Percentiles rank a stretch among this genome's conserved stretches.
Evolutionary conservation across 2,797 vertebrate species (phyloP).

Genomic region (Champsocephalus esox): DNA sequence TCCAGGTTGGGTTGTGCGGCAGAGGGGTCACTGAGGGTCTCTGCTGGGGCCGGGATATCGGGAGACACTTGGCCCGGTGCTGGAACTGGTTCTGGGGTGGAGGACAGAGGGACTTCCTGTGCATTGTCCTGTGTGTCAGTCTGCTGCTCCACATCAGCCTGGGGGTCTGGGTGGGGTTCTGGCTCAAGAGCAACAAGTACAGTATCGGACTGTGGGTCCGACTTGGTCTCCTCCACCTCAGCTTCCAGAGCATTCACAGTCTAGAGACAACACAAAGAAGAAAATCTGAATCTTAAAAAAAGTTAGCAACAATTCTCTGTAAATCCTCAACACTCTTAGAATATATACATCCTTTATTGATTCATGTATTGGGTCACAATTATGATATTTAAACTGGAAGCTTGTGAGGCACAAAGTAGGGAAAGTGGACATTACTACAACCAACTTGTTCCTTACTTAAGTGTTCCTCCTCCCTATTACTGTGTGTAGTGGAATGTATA

Average conservation of each 20-base stretch:
- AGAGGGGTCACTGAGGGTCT: constrained; percentile 57
- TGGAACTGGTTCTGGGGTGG: constrained; percentile 63
- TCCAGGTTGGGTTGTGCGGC: constrained; percentile 70
- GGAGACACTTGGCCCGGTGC: constrained; percentile 68
- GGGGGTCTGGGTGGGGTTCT: constrained; percentile 56
- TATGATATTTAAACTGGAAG: neutral
- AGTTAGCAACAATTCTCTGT: neutral
- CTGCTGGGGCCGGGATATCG: constrained; percentile 67
- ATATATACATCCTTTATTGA: neutral
- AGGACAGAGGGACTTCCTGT: constrained; percentile 33
- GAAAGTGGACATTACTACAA: neutral
- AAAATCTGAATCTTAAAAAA: neutral
- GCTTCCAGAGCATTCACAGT: constrained; percentile 80
- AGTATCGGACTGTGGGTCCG: constrained; percentile 58
- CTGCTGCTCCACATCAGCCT: constrained; percentile 54
- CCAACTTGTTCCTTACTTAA: neutral
- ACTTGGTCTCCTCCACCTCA: constrained; percentile 60
- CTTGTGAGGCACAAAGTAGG: neutral
- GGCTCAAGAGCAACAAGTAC: constrained; percentile 61
- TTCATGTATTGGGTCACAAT: neutral
- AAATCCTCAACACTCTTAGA: no score
- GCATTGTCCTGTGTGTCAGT: constrained; percentile 48
- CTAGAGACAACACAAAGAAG: constrained; percentile 69
- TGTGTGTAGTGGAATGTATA: neutral
- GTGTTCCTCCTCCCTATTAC: neutral